Evolutionary conservation across 1,140 invertebrate genomes (phyloP).

Genomic region (Cardiocondyla obscurior): DNA sequence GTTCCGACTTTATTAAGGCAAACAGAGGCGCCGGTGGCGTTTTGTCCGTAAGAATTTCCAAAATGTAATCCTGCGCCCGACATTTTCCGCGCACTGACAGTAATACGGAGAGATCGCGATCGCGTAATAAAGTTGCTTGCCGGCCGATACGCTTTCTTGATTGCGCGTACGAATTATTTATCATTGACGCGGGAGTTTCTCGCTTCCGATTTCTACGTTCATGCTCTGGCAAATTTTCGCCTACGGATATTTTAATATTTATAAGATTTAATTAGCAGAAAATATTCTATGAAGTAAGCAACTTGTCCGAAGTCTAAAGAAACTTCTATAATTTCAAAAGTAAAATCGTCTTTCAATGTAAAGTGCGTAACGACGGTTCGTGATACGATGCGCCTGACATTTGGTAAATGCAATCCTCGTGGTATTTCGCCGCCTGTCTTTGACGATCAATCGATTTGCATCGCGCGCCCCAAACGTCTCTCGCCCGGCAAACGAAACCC

Average conservation of each 20-base stretch:
- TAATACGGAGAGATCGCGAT: not conserved
- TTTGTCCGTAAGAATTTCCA: slow-evolving; percentile 11
- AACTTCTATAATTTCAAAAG: not conserved
- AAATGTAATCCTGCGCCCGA: slow-evolving; percentile 6
- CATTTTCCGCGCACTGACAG: not conserved
- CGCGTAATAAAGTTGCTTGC: not conserved
- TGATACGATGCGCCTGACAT: slow-evolving; percentile 1
- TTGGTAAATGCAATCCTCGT: slow-evolving; percentile 1
- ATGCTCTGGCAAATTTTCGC: not conserved
- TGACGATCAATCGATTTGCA: slow-evolving; percentile 50
- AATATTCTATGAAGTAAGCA: not conserved
- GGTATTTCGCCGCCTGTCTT: slow-evolving; percentile 1
- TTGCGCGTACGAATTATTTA: not conserved
- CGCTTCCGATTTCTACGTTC: not conserved
- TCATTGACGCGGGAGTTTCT: not conserved
- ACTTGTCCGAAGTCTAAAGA: not conserved
- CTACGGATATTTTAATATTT: slow-evolving; percentile 1
- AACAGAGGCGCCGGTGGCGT: not conserved
- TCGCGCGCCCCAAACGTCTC: not conserved
- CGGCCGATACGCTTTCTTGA: not conserved
- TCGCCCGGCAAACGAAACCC: not conserved
- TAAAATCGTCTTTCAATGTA: not conserved
- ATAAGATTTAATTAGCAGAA: not conserved
- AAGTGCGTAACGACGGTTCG: not conserved
- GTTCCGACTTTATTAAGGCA: slow-evolving; percentile 34